Percentiles rank a stretch among this genome's conserved stretches.
These are phyloP conservation scores for Pogoniulus pusillus DNA, from an alignment of 2,797 vertebrate genomes.

Conservation along the genomic window DNA sequence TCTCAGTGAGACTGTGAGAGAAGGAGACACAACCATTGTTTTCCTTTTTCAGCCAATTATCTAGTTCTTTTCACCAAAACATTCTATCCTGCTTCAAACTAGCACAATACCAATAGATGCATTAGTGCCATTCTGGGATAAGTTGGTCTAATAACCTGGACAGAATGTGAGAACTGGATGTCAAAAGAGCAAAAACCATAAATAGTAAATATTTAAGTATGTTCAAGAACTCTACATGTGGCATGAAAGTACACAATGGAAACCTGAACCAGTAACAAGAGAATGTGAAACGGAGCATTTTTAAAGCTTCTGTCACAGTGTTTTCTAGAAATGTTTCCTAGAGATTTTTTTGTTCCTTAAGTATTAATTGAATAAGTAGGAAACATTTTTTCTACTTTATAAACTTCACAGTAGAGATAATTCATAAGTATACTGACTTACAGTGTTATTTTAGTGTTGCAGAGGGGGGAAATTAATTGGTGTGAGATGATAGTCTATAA, in stretches of 20 bases:
- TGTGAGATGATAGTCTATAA: too few species aligned
- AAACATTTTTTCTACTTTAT: background rate
- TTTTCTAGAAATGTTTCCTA: background rate
- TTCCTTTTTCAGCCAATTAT: too few species aligned
- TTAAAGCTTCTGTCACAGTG: background rate
- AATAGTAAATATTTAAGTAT: background rate
- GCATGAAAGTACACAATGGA: background rate
- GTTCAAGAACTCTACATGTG: background rate
- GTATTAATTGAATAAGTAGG: background rate
- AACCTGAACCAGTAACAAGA: background rate
- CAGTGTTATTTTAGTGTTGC: constrained; percentile 29
- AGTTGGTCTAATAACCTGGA: background rate
- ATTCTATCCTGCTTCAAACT: too few species aligned
- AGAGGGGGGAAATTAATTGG: too few species aligned
- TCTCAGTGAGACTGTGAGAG: too few species aligned
- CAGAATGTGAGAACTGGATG: background rate
- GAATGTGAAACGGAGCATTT: background rate
- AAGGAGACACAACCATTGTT: too few species aligned
- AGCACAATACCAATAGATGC: background rate
- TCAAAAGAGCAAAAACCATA: background rate
- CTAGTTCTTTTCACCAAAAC: too few species aligned
- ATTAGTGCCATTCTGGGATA: background rate
- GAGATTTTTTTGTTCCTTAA: background rate
- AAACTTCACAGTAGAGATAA: background rate
- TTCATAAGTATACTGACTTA: constrained; percentile 12